Base-by-base conservation (phyloP, 2,797 vertebrate genomes). In the Pseudomugil gertrudae region DNA sequence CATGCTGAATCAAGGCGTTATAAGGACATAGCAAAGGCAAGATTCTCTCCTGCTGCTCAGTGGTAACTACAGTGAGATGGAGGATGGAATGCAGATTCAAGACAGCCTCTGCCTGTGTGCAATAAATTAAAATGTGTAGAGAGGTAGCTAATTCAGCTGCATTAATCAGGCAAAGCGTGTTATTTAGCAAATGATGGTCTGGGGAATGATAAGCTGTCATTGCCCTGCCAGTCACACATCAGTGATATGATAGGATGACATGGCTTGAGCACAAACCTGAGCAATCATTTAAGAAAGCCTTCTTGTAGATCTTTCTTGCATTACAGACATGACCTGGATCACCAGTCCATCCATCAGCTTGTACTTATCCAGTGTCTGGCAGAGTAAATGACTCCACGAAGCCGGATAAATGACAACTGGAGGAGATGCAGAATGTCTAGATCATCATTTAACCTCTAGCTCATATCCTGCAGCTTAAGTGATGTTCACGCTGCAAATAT, bases 361-460 rank as follows among this genome's bases (percentile, higher is more conserved):
- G 61, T 68, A 76, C 82, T 88, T 79, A 86, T 86, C 79, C 69
- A 81, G 75, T 84, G 56, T 32, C 50, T 1, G 14, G 66, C 76
- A 27, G 58, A 66, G 66, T 54, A 78, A 83, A 86, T 69, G 54
- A 79, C 78, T 87, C 72, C 54, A 63, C 62, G 73, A 74, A 55
- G 78, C 71, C 23, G 52, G 71, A 74, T 80, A 75, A 85, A 81
- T 70, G 79, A 79, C 74, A 84, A 77, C 51, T 36, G 55, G 66
- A 68, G 78, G 80, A 80, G 74, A 85, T 79, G 57, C 64, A 72
- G 78, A 81, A 79, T 55, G 78, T 70, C 78, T 69, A 58, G 67
- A 81, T 88, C 85, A 69, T 78, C 83, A 63, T 83, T 89, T 87
- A 80, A 79, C 79, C 81, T 76, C 72, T 27, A 67, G 66, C 72